A percentile compares a stretch with the other conserved stretches of the same genome.
These are phyloP conservation scores for Parus major DNA, from an alignment of 2,113 vertebrate species.

Conservation along the genomic window DNA sequence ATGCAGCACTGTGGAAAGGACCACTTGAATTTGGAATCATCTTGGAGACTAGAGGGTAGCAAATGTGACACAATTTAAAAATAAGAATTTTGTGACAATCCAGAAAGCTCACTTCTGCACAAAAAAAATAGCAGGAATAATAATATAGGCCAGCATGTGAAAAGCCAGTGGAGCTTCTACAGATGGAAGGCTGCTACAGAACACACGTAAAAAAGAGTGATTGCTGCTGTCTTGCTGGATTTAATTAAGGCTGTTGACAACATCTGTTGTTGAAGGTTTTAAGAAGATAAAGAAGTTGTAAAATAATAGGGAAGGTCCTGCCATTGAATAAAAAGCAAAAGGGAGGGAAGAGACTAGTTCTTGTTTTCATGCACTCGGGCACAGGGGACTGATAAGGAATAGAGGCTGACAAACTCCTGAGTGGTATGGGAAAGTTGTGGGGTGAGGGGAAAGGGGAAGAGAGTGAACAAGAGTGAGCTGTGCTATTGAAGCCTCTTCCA, in stretches of 20 bases:
- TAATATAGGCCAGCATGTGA: background rate
- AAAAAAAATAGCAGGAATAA: background rate
- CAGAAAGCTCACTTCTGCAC: background rate
- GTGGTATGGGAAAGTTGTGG: rapidly evolving
- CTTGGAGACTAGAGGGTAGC: background rate
- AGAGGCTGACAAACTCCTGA: background rate
- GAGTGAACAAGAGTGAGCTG: too few species aligned
- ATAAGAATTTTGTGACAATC: background rate
- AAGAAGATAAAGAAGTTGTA: background rate
- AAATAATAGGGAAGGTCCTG: background rate
- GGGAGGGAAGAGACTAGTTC: background rate
- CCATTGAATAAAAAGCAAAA: background rate
- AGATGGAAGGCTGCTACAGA: background rate
- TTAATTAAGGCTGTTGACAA: background rate
- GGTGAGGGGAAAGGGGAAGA: rapidly evolving
- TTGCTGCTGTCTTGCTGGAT: background rate
- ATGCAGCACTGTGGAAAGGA: background rate
- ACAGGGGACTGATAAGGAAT: background rate
- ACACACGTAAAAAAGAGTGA: background rate
- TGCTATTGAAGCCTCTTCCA: background rate
- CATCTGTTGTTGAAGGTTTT: background rate
- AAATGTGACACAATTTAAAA: background rate
- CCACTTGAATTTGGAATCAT: background rate
- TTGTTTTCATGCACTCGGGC: background rate
- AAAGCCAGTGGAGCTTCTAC: background rate